These are phyloP conservation scores for Psophia crepitans DNA, from an alignment of 2,113 vertebrate genomes.

Conservation along the genomic window DNA sequence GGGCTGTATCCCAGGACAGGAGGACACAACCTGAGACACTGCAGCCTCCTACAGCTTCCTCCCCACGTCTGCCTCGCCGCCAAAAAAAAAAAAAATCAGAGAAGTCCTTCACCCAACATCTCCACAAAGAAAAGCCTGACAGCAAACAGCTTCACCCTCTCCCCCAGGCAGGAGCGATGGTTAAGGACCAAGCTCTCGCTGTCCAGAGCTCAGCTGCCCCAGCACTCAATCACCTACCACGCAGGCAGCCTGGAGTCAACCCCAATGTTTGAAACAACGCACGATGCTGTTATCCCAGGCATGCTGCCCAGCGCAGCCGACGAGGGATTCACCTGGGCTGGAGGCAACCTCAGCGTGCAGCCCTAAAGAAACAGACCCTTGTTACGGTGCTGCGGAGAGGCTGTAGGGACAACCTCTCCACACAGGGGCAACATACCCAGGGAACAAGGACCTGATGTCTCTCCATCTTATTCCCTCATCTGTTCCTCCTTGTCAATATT, in stretches of 20 bases:
- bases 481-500: not conserved
- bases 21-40: not conserved
- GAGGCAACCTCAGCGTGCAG: rapidly evolving
- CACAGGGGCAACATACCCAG: rapidly evolving
- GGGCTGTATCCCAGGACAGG: not conserved
- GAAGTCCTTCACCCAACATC: not conserved
- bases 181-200: not conserved
- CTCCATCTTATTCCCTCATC: not conserved
- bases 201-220: not conserved
- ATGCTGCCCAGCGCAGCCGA: not conserved
- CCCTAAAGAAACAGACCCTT: not conserved
- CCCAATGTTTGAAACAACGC: rapidly evolving
- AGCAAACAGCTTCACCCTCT: not conserved
- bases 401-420: not conserved
- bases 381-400: not conserved
- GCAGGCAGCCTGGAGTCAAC: not conserved
- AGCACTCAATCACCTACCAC: not conserved
- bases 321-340: not conserved
- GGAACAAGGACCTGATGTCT: not conserved
- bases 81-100: not conserved
- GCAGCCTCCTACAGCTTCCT: not conserved
- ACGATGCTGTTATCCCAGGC: not conserved
- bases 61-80: too few species aligned
- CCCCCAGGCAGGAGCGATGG: not conserved
- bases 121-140: not conserved